phyloP scores from a whole-genome alignment of 1,140 invertebrate species.

The Metaphire vulgaris region DNA sequence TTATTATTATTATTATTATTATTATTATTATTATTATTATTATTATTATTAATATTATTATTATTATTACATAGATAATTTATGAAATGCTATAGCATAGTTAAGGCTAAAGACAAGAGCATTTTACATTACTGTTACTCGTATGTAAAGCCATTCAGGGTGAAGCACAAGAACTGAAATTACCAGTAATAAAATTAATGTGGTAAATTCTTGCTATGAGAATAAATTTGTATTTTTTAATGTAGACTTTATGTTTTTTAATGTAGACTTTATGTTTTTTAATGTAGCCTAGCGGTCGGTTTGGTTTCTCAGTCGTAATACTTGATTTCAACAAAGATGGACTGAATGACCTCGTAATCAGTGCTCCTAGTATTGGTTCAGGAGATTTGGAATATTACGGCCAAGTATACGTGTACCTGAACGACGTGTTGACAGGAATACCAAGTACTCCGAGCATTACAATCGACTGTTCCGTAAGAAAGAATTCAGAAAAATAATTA shows the following conservation, averaged over 20 bases:
- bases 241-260: neutral
- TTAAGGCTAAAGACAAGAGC: no score
- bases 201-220: no score
- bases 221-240: neutral
- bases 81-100: no score
- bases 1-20: no score
- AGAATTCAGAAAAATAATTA: no score
- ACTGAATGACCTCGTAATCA: conserved; percentile 37
- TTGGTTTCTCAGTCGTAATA: conserved; percentile 38
- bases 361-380: conserved; percentile 35
- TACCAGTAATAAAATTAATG: no score
- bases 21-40: no score
- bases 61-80: no score
- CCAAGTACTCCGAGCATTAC: conserved; percentile 30
- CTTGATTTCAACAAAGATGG: conserved; percentile 43
- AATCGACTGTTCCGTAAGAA: conserved; percentile 30
- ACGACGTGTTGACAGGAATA: conserved; percentile 24
- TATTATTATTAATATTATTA: no score
- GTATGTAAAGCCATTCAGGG: no score
- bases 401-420: conserved; percentile 32
- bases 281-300: conserved; percentile 27
- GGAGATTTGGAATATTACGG: conserved; percentile 29
- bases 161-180: no score
- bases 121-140: no score
- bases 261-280: neutral